Base-by-base conservation (phyloP, 2,113 vertebrate genomes). In the Mirza zaza region DNA sequence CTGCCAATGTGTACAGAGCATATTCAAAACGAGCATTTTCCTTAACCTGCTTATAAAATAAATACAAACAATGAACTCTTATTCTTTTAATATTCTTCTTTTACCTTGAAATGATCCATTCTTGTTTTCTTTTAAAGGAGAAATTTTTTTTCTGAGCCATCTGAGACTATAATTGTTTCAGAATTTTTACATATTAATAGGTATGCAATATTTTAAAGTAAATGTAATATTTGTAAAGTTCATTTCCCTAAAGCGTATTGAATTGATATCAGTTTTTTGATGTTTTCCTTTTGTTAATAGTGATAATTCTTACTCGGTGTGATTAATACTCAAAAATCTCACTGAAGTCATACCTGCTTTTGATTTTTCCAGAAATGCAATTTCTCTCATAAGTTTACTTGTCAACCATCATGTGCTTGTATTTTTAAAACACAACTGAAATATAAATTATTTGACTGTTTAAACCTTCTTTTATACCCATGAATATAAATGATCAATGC, bases 11-110 rank as follows among this genome's bases (percentile, higher is more conserved):
- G 21, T 71, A 45, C 76, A 95, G 32, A 71, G 13, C 45, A 68
- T 71, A 67, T 76, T 96, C 25, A 77, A 94, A 96, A 92, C 59
- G 55, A 90, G 27, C 42, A 70, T 95, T 96, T 90, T 42, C 61
- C 21, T 20, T 75, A 85, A 94, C 48, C 10, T 50, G 79, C 23
- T 91, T 73, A 67, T 39, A 81, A 87, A 77, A 91, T 6, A 57
- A 93, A 94, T 81, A 32, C 61, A 96, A 90, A 45, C 65, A 77
- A 48, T 23, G 70, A 86, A 34, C 10, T 75, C 21, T 8, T 83
- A 21, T 90, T 91, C 32, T 83, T 86, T 77, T 83, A 82, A 77
- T 79, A 34, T 76, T 75, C 42, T 81, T 85, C 82, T 70, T 86
- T 95, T 86, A 48, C 55, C 14, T 92, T 87, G 81, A 94, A 94